Percentiles rank a stretch among this genome's conserved stretches.
phyloP scores from a whole-genome alignment of 2,113 vertebrate genomes.

The Hippocampus barbouri region DNA sequence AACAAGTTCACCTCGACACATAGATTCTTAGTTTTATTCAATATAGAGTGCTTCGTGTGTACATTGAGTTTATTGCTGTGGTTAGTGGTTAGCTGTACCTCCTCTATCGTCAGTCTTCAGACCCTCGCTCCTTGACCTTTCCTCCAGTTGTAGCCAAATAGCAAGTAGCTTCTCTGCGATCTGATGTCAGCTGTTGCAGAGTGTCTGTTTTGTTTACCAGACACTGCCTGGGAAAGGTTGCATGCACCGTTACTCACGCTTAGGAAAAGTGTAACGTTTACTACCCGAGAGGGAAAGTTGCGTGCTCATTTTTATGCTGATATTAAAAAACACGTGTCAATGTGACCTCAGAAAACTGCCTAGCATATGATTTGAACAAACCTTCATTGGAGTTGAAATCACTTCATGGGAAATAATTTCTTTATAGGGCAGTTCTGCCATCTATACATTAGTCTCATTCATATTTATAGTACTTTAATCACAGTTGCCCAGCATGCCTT shows the following conservation, averaged over 20 bases:
- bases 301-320: not conserved
- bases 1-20: not conserved
- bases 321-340: no score
- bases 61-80: not conserved
- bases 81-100: constrained; percentile 20
- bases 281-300: not conserved
- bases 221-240: constrained; percentile 18
- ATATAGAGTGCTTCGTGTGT: not conserved
- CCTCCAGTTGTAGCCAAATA: constrained; percentile 37
- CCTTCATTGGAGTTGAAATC: not conserved
- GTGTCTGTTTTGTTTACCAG: constrained; percentile 48
- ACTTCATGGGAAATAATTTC: not conserved
- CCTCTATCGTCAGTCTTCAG: constrained; percentile 10
- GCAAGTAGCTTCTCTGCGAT: constrained; percentile 30
- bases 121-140: constrained; percentile 58
- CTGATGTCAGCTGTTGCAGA: constrained; percentile 51
- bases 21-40: not conserved
- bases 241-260: not conserved
- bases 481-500: constrained; percentile 15
- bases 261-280: not conserved
- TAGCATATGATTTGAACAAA: not conserved
- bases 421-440: not conserved
- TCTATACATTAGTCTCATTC: not conserved
- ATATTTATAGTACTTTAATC: not conserved
- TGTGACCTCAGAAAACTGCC: not conserved